Percentiles rank a stretch among this genome's conserved stretches.
Evolutionary conservation across 2,797 vertebrate species (phyloP).

Genomic region (Enteromius viviparus): DNA sequence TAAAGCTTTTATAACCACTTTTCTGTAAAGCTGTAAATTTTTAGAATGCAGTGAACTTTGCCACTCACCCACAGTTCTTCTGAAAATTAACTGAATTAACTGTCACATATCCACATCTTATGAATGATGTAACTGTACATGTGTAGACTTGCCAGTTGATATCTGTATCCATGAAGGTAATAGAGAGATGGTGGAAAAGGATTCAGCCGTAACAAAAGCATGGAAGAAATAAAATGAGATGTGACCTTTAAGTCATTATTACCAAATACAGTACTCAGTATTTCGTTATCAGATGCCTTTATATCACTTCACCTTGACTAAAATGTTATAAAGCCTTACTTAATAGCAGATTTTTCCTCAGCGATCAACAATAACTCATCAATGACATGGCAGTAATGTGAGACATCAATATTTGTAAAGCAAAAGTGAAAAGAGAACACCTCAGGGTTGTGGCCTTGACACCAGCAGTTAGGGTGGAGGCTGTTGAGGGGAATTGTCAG

Average conservation of each 20-base stretch:
- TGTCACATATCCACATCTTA: neutral
- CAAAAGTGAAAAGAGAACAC: conserved; percentile 13
- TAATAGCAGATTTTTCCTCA: neutral
- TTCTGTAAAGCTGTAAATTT: neutral
- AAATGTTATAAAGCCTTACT: neutral
- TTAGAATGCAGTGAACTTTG: neutral
- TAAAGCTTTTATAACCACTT: neutral
- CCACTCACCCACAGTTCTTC: neutral
- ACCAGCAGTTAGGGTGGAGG: neutral
- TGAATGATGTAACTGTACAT: neutral
- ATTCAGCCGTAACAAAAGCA: neutral
- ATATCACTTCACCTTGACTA: neutral
- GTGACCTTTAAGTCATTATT: neutral
- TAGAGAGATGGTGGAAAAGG: neutral
- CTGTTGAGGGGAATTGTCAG: neutral
- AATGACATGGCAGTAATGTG: conserved; percentile 1
- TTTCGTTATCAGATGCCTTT: neutral
- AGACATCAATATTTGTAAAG: conserved; percentile 8
- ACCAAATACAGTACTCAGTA: neutral
- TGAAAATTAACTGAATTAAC: neutral
- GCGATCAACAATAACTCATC: neutral
- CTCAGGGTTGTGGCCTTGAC: neutral
- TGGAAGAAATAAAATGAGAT: neutral
- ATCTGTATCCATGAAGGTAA: neutral
- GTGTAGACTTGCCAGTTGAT: neutral